A percentile compares a stretch with the other conserved stretches of the same genome.
Evolutionary conservation across 2,888 invertebrate genomes (phyloP).

Genomic region (Mantis religiosa): DNA sequence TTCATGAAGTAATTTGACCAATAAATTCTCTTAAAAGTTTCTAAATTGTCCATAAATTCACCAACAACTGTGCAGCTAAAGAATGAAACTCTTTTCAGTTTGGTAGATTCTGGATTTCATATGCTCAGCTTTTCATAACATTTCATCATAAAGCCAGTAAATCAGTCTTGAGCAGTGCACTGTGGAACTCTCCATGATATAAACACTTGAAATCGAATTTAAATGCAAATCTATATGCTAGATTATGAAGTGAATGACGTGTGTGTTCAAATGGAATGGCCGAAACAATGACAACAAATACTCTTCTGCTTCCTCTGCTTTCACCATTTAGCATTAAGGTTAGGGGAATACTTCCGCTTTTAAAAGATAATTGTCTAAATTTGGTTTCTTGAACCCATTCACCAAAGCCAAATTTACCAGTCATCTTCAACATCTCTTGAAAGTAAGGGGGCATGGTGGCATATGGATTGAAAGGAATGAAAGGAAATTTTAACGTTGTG

Average conservation of each 20-base stretch:
- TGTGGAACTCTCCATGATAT: background rate
- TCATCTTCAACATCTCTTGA: too few species aligned
- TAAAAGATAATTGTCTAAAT: too few species aligned
- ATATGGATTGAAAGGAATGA: too few species aligned
- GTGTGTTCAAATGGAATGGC: background rate
- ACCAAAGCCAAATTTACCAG: too few species aligned
- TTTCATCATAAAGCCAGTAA: background rate
- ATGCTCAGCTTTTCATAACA: background rate
- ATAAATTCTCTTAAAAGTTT: too few species aligned
- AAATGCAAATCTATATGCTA: background rate
- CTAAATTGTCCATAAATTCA: too few species aligned
- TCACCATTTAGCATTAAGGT: too few species aligned
- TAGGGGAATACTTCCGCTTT: too few species aligned
- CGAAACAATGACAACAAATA: background rate
- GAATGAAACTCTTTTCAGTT: background rate
- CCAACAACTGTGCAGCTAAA: background rate
- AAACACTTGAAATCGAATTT: background rate
- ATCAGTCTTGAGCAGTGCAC: background rate
- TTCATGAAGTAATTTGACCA: too few species aligned
- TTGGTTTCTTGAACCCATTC: background rate
- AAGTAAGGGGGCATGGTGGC: too few species aligned
- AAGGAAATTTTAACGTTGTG: too few species aligned
- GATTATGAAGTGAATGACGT: background rate
- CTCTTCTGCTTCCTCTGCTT: too few species aligned
- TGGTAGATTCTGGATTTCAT: background rate